Conservation (phyloP, 2,797 vertebrate species). For the Morus bassanus region DNA sequence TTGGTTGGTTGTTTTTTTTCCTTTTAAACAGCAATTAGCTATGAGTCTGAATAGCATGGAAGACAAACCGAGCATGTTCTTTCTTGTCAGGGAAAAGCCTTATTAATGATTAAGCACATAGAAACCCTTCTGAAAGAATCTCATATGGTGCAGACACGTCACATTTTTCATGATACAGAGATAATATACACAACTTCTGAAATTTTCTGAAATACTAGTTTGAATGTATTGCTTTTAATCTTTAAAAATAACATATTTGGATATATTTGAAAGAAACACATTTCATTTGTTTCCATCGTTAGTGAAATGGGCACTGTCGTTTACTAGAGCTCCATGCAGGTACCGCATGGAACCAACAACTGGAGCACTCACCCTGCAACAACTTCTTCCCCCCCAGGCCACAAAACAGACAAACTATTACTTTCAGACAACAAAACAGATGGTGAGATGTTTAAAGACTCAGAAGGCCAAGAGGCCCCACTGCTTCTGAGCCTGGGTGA, state of each 20-base stretch:
- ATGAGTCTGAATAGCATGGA: background rate
- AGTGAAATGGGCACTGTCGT: background rate
- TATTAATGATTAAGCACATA: background rate
- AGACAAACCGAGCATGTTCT: background rate
- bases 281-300: background rate
- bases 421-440: background rate
- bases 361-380: background rate
- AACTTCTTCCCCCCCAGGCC: background rate
- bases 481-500: accelerated
- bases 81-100: background rate
- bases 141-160: background rate
- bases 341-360: background rate
- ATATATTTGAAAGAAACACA: no score
- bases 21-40: background rate
- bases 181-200: background rate
- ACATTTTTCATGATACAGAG: background rate
- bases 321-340: background rate
- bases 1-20: background rate
- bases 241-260: no score
- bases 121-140: background rate
- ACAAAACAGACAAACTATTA: accelerated
- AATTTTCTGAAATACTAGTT: background rate
- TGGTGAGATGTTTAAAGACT: background rate
- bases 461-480: background rate
- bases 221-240: background rate